phyloP scores from a whole-genome alignment of 1,140 invertebrate species.

The Zaprionus gabonicus region DNA sequence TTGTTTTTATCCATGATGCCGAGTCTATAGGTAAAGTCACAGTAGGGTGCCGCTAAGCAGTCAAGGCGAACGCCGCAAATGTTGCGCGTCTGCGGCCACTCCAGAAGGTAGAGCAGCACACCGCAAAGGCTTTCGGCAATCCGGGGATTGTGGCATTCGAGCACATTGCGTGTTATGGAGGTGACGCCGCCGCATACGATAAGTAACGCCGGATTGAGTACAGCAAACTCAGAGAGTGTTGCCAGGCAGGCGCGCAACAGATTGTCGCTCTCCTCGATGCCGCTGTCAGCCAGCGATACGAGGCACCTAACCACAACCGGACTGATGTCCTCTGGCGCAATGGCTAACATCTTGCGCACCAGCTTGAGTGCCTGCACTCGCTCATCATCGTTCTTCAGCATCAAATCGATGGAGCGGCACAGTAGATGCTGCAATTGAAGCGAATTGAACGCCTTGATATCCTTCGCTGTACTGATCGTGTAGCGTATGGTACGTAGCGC shows the following conservation, averaged over 20 bases:
- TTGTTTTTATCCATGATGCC: slow-evolving; percentile 86
- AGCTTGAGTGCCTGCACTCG: slow-evolving; percentile 95
- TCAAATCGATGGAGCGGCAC: slow-evolving; percentile 91
- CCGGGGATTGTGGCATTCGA: slow-evolving; percentile 91
- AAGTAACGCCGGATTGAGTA: slow-evolving; percentile 92
- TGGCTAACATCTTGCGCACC: slow-evolving; percentile 81
- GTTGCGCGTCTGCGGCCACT: slow-evolving; percentile 92
- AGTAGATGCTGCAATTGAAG: slow-evolving; percentile 93
- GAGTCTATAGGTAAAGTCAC: slow-evolving; percentile 93
- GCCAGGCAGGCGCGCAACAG: slow-evolving; percentile 93
- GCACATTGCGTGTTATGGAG: slow-evolving; percentile 91
- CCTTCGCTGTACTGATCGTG: slow-evolving; percentile 90
- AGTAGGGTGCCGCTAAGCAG: slow-evolving; percentile 95
- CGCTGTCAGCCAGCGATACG: slow-evolving; percentile 92
- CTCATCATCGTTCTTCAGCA: slow-evolving; percentile 94
- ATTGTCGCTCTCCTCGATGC: slow-evolving; percentile 91
- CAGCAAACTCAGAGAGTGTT: slow-evolving; percentile 93
- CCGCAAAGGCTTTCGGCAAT: slow-evolving; percentile 94
- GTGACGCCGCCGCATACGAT: slow-evolving; percentile 93
- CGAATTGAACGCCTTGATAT: slow-evolving; percentile 91
- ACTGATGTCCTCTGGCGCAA: slow-evolving; percentile 79
- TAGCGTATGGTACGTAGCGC: slow-evolving; percentile 94
- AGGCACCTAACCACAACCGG: slow-evolving; percentile 89
- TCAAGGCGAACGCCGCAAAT: slow-evolving; percentile 91
- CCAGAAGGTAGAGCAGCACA: slow-evolving; percentile 94